These are phyloP conservation scores for Endotricha flammealis DNA, from an alignment of 2,888 invertebrate species.

Conservation along the genomic window DNA sequence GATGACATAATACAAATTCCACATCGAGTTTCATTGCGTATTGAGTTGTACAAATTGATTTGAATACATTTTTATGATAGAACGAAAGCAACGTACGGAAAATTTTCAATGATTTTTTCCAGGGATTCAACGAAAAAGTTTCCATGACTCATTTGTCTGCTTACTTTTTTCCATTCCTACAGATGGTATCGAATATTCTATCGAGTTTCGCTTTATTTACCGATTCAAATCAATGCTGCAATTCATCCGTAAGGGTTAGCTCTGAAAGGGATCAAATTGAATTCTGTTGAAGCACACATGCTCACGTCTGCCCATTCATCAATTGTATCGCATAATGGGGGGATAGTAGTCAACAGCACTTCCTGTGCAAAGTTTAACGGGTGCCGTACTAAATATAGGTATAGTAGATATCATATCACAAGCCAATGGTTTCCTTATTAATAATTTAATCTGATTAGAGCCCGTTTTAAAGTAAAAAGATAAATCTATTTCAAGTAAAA, in stretches of 20 bases:
- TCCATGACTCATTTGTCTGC: not conserved
- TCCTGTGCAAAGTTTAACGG: constrained; percentile 34
- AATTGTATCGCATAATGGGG: constrained; percentile 64
- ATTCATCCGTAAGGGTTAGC: constrained; percentile 60
- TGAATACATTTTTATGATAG: constrained; percentile 1
- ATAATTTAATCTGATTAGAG: too few relatives aligned
- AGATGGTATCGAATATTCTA: constrained; percentile 10
- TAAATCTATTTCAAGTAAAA: too few relatives aligned
- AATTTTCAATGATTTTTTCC: too few relatives aligned
- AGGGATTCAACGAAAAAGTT: too few relatives aligned
- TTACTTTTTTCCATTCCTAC: constrained; percentile 1
- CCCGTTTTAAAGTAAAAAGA: too few relatives aligned
- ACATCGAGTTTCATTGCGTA: constrained; percentile 5
- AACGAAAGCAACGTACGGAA: too few relatives aligned
- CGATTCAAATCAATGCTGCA: constrained; percentile 64
- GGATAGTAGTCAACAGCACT: constrained; percentile 62
- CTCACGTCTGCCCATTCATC: constrained; percentile 65
- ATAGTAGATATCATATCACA: too few relatives aligned
- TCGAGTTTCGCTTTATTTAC: constrained; percentile 47
- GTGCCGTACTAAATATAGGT: too few relatives aligned
- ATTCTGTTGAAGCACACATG: constrained; percentile 65
- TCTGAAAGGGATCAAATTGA: constrained; percentile 69
- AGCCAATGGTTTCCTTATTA: too few relatives aligned
- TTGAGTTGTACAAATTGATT: constrained; percentile 1
- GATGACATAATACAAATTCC: constrained; percentile 8